These are phyloP conservation scores for Eufriesea mexicana DNA, from an alignment of 1,140 invertebrate genomes.

Conservation along the genomic window DNA sequence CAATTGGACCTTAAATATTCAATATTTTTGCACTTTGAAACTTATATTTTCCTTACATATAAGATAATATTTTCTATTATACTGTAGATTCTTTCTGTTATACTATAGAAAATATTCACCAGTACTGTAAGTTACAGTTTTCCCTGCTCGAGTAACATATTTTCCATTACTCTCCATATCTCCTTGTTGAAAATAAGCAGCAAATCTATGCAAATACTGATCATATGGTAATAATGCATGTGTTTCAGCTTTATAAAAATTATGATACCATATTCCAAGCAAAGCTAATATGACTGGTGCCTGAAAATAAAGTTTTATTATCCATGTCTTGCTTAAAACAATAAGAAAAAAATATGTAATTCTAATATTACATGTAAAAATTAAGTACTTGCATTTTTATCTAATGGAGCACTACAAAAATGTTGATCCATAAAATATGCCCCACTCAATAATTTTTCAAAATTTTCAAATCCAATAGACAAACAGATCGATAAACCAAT, in stretches of 20 bases:
- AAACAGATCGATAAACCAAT: constrained; percentile 98
- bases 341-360: constrained; percentile 2
- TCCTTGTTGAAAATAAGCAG: constrained; percentile 99
- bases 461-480: constrained; percentile 97
- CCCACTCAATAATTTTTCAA: constrained; percentile 94
- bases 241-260: constrained; percentile 97
- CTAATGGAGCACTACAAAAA: constrained; percentile 93
- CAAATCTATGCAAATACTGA: constrained; percentile 98
- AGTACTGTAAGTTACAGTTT: constrained; percentile 90
- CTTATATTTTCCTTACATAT: background rate
- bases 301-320: constrained; percentile 82
- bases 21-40: constrained; percentile 10
- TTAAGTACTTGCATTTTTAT: constrained; percentile 92
- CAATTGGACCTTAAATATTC: constrained; percentile 83
- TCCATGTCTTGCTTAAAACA: constrained; percentile 11
- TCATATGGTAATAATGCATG: constrained; percentile 98
- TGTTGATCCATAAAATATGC: constrained; percentile 98
- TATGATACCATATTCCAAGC: constrained; percentile 97
- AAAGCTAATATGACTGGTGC: constrained; percentile 96
- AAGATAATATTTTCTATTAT: no score
- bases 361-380: background rate
- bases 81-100: no score
- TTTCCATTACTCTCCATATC: constrained; percentile 99
- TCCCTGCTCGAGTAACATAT: constrained; percentile 91
- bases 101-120: constrained; percentile 81